Percentiles rank a stretch among this genome's conserved stretches.
Conservation (phyloP, 2,888 invertebrate genomes). For the Hyposoter didymator region DNA sequence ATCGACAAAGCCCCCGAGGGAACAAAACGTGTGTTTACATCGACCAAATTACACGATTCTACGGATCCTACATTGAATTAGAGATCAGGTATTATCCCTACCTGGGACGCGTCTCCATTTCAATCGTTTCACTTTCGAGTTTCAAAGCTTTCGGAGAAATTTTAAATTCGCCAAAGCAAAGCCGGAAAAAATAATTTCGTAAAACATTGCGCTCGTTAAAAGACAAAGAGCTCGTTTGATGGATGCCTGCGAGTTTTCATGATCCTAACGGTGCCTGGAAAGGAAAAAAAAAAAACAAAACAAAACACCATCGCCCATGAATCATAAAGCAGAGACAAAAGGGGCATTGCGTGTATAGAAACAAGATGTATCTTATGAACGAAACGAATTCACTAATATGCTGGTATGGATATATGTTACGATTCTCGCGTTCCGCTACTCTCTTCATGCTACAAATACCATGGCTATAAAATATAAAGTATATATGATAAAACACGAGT, state of each 20-base stretch:
- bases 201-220: background rate
- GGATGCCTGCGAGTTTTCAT: background rate
- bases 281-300: conserved; percentile 14
- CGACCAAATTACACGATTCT: conserved; percentile 68
- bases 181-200: conserved; percentile 30
- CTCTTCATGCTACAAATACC: conserved; percentile 23
- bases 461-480: conserved; percentile 64
- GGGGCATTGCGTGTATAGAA: conserved; percentile 29
- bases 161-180: background rate
- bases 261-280: background rate
- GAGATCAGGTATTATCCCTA: conserved; percentile 66
- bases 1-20: conserved; percentile 49
- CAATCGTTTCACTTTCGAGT: conserved; percentile 2
- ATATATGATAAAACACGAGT: conserved; percentile 69
- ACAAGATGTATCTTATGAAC: conserved; percentile 67
- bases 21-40: conserved; percentile 66
- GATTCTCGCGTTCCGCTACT: conserved; percentile 28
- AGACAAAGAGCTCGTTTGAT: background rate
- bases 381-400: conserved; percentile 68
- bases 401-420: conserved; percentile 45
- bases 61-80: conserved; percentile 67
- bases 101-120: background rate
- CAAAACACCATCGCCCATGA: background rate
- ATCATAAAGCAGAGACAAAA: background rate
- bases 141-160: conserved; percentile 26